Evolutionary conservation across 1,140 invertebrate species (phyloP), one percentile per base, ranked within the genome.

Genomic region (Caenorhabditis elegans): DNA sequence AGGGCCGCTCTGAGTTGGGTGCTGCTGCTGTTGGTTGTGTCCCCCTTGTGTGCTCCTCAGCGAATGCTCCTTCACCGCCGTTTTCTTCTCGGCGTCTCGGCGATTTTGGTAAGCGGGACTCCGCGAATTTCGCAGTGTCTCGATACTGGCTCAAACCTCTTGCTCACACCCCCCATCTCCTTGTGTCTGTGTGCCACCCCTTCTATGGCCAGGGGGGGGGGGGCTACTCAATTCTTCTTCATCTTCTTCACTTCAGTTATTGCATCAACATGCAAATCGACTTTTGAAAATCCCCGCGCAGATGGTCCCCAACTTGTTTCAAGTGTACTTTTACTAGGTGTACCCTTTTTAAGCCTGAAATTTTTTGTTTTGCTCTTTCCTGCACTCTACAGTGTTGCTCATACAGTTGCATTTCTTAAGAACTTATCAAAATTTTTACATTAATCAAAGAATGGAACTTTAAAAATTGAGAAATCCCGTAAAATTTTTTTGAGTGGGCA

Each of bases 211-310:
- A n/a, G n/a, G n/a, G n/a, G n/a, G n/a, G n/a, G n/a, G n/a, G n/a
- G n/a, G 34, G 60, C 60, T 70, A 70, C 60, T 70, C 60, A 70
- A 70, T 70, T 70, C 34, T 70, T 70, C 60, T 70, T 70, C 60
- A 70, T 70, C 34, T 70, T 70, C 60, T 70, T 70, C 60, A 70
- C 60, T 70, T 70, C 60, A 70, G 60, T 70, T 70, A 70, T 70
- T 70, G 60, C 60, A 39, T 43, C 60, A 70, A 70, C 60, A 70
- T 70, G 60, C 60, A 70, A 70, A 70, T 70, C 60, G 60, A 43
- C 60, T 39, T 31, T n/a, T 34, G 19, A 43, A 55, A 70, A 39
- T 70, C 39, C n/a, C n/a, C n/a, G n/a, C n/a, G n/a, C n/a, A n/a
- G 60, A 70, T 10, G 34, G 60, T 70, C 60, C 47, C 60, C 34